Conservation (phyloP, 2,797 vertebrate species). For the Carapus acus region DNA sequence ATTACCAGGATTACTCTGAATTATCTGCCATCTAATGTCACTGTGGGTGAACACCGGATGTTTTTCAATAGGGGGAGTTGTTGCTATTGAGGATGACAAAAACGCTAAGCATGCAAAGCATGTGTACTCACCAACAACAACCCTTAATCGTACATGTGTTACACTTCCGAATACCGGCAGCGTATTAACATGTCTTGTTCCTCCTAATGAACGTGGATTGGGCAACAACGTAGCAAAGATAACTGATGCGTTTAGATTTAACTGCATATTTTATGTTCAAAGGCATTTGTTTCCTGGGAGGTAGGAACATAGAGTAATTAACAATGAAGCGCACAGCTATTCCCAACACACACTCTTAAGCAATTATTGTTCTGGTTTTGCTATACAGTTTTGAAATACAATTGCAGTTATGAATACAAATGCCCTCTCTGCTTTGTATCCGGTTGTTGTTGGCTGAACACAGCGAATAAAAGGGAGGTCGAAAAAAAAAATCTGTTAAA, state of each 20-base stretch:
- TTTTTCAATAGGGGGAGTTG: neutral
- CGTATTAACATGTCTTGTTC: slow-evolving; percentile 35
- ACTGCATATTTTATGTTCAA: slow-evolving; percentile 56
- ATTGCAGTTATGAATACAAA: slow-evolving; percentile 57
- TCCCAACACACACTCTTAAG: slow-evolving; percentile 59
- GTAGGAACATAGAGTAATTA: slow-evolving; percentile 57
- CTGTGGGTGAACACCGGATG: neutral
- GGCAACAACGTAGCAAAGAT: slow-evolving; percentile 51
- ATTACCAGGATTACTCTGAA: neutral
- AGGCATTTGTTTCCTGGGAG: slow-evolving; percentile 53
- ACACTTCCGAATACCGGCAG: slow-evolving; percentile 10
- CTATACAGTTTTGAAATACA: slow-evolving; percentile 44
- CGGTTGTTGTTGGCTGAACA: slow-evolving; percentile 34
- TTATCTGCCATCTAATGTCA: neutral
- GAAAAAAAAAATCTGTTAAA: slow-evolving; percentile 58
- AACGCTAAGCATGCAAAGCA: slow-evolving; percentile 1
- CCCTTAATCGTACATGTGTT: no score
- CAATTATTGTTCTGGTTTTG: slow-evolving; percentile 54
- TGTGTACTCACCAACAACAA: neutral
- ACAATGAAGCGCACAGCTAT: slow-evolving; percentile 46
- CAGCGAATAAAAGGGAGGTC: slow-evolving; percentile 24
- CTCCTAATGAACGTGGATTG: slow-evolving; percentile 52
- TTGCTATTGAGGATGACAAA: neutral
- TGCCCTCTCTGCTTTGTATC: slow-evolving; percentile 32
- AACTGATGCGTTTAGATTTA: slow-evolving; percentile 49